Percentiles rank a stretch among this genome's conserved stretches.
These are phyloP conservation scores for Pseudoips prasinana DNA, from an alignment of 2,888 invertebrate genomes.

Conservation along the genomic window DNA sequence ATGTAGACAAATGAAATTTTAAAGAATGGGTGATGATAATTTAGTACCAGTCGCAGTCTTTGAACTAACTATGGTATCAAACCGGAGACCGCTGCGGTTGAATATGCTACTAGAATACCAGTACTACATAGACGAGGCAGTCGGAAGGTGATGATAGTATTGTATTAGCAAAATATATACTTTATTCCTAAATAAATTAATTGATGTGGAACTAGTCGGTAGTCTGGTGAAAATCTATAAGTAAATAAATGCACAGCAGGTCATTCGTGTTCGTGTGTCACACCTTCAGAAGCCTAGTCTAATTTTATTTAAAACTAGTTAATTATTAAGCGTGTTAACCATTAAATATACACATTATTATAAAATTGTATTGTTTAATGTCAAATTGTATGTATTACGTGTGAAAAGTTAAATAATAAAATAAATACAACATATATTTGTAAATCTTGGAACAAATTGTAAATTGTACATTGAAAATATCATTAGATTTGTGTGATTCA, in stretches of 20 bases:
- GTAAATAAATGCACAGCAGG: constrained; percentile 25
- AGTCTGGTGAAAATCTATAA: constrained; percentile 21
- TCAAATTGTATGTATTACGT: constrained; percentile 10
- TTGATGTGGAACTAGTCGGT: constrained; percentile 29
- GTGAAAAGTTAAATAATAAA: constrained; percentile 15
- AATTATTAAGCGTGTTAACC: constrained; percentile 20
- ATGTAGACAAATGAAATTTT: too few relatives aligned
- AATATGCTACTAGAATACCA: too few relatives aligned
- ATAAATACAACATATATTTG: constrained; percentile 15
- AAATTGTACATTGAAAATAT: constrained; percentile 21
- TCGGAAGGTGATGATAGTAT: neutral
- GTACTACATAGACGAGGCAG: too few relatives aligned
- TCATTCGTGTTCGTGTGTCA: constrained; percentile 42
- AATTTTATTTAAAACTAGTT: constrained; percentile 38
- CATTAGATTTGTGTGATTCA: constrained; percentile 18
- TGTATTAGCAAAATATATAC: constrained; percentile 11
- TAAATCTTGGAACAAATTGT: constrained; percentile 18
- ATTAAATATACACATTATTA: constrained; percentile 11
- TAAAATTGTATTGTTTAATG: constrained; percentile 10
- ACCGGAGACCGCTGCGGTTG: too few relatives aligned
- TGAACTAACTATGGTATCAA: too few relatives aligned
- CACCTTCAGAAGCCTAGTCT: constrained; percentile 51
- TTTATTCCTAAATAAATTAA: constrained; percentile 2
- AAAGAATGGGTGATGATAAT: too few relatives aligned
- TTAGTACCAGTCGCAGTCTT: too few relatives aligned